These are phyloP conservation scores for Drosophila punjabiensis DNA, from an alignment of 1,140 invertebrate species.

Conservation along the genomic window DNA sequence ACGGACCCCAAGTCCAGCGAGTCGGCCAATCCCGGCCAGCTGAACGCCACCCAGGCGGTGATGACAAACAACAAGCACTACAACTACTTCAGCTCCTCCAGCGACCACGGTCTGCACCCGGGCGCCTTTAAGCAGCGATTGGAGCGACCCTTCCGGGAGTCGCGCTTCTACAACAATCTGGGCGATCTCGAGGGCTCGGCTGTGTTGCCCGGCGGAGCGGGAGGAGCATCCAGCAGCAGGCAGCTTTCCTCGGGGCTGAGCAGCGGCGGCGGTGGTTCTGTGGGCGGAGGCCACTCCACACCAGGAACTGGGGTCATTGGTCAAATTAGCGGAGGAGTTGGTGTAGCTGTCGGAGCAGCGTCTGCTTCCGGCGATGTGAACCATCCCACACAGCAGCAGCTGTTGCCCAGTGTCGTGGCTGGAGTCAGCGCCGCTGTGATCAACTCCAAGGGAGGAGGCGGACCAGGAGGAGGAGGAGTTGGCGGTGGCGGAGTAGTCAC, in stretches of 20 bases:
- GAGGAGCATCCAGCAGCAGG: conserved; percentile 4
- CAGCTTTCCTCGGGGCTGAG: conserved; percentile 17
- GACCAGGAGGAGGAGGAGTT: not conserved
- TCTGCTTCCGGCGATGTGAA: conserved; percentile 10
- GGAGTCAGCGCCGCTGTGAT: conserved; percentile 2
- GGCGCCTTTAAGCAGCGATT: conserved; percentile 76
- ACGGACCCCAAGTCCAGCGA: conserved; percentile 86
- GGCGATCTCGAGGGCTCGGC: conserved; percentile 26
- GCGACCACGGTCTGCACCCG: conserved; percentile 85
- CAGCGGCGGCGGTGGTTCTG: not conserved
- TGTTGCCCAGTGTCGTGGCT: not conserved
- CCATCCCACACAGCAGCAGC: conserved; percentile 21
- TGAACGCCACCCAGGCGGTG: conserved; percentile 92
- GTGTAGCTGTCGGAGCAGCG: not conserved
- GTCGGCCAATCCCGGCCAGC: conserved; percentile 62
- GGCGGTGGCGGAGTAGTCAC: not conserved
- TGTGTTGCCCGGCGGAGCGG: not conserved
- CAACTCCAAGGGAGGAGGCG: conserved; percentile 12
- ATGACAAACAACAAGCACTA: conserved; percentile 86
- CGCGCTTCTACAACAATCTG: conserved; percentile 54
- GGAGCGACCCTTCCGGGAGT: conserved; percentile 71
- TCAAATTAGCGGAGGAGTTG: conserved; percentile 6
- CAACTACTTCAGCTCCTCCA: conserved; percentile 86
- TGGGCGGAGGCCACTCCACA: not conserved
- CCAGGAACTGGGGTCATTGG: not conserved